A percentile compares a stretch with the other conserved stretches of the same genome.
Evolutionary conservation across 1,140 invertebrate genomes (phyloP).

Genomic region (Hermatobates lingyangjiaoensis): DNA sequence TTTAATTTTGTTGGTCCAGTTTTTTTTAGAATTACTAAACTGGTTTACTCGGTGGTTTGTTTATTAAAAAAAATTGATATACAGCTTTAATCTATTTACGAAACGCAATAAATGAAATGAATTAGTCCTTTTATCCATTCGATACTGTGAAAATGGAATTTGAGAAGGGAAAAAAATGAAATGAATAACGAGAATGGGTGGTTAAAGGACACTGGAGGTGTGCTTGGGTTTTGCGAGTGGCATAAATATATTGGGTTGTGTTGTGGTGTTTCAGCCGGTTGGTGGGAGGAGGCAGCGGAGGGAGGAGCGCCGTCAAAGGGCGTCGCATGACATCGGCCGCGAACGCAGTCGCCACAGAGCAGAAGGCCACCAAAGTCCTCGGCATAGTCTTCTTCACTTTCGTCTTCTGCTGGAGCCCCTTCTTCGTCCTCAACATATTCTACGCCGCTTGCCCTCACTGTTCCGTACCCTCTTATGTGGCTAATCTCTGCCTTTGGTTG

Average conservation of each 20-base stretch:
- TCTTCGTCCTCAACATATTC: conserved; percentile 69
- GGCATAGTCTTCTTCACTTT: conserved; percentile 80
- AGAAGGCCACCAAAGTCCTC: conserved; percentile 62
- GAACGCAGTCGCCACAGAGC: conserved; percentile 60
- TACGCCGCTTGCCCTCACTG: conserved; percentile 48
- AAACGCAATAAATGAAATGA: too few species aligned
- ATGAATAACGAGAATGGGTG: too few species aligned
- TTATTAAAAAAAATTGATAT: too few species aligned
- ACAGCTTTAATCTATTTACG: too few species aligned
- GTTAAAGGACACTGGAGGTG: not conserved
- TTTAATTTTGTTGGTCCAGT: too few species aligned
- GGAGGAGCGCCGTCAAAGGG: too few species aligned
- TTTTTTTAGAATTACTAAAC: too few species aligned
- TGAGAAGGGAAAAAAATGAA: too few species aligned
- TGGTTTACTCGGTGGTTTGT: too few species aligned
- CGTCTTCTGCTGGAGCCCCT: conserved; percentile 76
- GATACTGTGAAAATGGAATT: too few species aligned
- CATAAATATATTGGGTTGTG: not conserved
- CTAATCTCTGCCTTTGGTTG: conserved; percentile 63
- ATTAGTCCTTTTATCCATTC: too few species aligned
- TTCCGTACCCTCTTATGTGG: conserved; percentile 45
- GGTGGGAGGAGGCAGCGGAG: conserved; percentile 29
- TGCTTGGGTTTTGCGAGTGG: not conserved
- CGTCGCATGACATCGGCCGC: conserved; percentile 47
- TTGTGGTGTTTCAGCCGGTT: conserved; percentile 16